Evolutionary conservation across 2,888 invertebrate species (phyloP).

Genomic region (Fissipunctia ypsillon): DNA sequence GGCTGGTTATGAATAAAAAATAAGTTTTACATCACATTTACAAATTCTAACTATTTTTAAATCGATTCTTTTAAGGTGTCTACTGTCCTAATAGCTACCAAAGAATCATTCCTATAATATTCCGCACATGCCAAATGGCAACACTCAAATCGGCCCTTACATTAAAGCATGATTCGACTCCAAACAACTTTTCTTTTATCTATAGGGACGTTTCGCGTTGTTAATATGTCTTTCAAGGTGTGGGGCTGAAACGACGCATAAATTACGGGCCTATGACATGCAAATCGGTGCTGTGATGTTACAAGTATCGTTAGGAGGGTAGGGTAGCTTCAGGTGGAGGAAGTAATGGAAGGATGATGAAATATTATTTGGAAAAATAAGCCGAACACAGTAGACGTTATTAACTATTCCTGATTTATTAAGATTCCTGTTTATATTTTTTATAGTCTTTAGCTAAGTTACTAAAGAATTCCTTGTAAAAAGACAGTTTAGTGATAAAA

Average conservation of each 20-base stretch:
- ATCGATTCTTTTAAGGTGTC: no score
- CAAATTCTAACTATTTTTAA: no score
- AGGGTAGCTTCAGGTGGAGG: not conserved
- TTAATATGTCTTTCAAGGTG: constrained; percentile 60
- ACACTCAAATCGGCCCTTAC: constrained; percentile 27
- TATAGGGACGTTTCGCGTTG: constrained; percentile 26
- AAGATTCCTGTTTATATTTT: no score
- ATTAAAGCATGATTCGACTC: constrained; percentile 39
- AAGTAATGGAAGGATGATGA: not conserved
- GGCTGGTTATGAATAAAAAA: no score
- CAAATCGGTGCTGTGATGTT: constrained; percentile 54
- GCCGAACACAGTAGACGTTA: not conserved
- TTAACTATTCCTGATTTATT: no score
- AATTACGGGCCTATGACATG: constrained; percentile 56
- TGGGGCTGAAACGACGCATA: constrained; percentile 37
- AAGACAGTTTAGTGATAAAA: not conserved
- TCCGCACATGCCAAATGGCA: constrained; percentile 7
- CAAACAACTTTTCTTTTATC: constrained; percentile 56
- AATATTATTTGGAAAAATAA: not conserved
- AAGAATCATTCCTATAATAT: not conserved
- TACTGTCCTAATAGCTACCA: not conserved
- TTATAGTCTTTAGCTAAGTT: not conserved
- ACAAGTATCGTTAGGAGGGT: constrained; percentile 39
- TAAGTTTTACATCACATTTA: no score
- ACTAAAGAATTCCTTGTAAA: not conserved